Percentiles rank a stretch among this genome's conserved stretches.
These are phyloP conservation scores for Gasterosteus nipponicus DNA, from an alignment of 2,113 vertebrate genomes.

Conservation along the genomic window DNA sequence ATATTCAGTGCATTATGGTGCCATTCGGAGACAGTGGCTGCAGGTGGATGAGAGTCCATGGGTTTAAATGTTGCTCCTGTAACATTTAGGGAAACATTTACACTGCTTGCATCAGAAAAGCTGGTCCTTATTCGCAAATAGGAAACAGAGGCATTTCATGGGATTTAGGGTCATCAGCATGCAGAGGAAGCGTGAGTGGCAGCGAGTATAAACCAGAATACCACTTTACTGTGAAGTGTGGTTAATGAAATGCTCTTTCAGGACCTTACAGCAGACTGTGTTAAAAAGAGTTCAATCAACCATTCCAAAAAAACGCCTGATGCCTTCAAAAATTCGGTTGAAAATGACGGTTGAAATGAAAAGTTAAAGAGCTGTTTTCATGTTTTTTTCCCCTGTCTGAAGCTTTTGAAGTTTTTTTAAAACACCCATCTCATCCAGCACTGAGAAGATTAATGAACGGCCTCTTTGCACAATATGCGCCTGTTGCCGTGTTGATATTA, in stretches of 20 bases:
- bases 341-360: slow-evolving; percentile 19
- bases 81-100: slow-evolving; percentile 25
- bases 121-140: slow-evolving; percentile 8
- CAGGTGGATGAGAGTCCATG: neutral
- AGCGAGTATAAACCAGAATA: slow-evolving; percentile 27
- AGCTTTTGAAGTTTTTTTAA: slow-evolving; percentile 18
- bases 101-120: slow-evolving; percentile 3
- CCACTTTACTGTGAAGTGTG: slow-evolving; percentile 28
- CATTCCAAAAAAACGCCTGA: slow-evolving; percentile 6
- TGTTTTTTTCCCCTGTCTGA: slow-evolving; percentile 34
- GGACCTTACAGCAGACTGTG: slow-evolving; percentile 28
- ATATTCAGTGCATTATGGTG: slow-evolving; percentile 8
- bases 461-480: neutral
- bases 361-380: slow-evolving; percentile 20
- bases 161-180: neutral
- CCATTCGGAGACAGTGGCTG: slow-evolving; percentile 26
- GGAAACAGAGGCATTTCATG: slow-evolving; percentile 26
- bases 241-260: slow-evolving; percentile 31
- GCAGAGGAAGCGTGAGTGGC: neutral
- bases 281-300: slow-evolving; percentile 37
- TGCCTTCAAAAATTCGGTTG: slow-evolving; percentile 30
- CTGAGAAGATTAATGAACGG: slow-evolving; percentile 19
- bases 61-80: neutral
- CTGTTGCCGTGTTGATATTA: slow-evolving; percentile 20
- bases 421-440: slow-evolving; percentile 10